Conservation (phyloP, 2,797 vertebrate genomes). For the Xerus rutilus region DNA sequence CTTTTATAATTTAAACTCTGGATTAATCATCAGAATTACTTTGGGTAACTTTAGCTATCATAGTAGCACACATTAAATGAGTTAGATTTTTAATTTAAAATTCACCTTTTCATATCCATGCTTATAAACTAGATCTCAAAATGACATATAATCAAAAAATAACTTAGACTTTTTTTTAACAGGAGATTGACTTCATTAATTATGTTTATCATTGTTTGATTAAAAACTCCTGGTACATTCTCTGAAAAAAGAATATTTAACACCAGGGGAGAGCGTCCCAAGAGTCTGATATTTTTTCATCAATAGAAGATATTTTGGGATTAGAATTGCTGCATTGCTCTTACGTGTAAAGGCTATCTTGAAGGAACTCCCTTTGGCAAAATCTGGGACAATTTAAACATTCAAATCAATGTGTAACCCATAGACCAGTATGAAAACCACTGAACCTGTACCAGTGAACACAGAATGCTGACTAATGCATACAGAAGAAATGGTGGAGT, state of each 20-base stretch:
- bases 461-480: not conserved
- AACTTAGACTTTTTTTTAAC: not conserved
- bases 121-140: slow-evolving; percentile 54
- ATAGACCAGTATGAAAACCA: not conserved
- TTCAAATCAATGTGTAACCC: not conserved
- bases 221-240: slow-evolving; percentile 27
- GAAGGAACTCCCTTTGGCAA: not conserved
- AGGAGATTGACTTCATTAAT: slow-evolving; percentile 39
- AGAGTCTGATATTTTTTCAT: not conserved
- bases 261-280: not conserved
- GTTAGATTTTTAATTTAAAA: slow-evolving; percentile 40
- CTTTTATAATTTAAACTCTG: slow-evolving; percentile 47
- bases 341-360: not conserved
- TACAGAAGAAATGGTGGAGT: not conserved
- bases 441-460: not conserved
- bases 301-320: not conserved
- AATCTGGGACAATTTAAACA: not conserved
- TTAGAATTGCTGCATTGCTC: not conserved
- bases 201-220: slow-evolving; percentile 16
- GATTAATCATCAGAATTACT: not conserved
- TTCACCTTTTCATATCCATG: slow-evolving; percentile 14
- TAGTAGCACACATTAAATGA: slow-evolving; percentile 11
- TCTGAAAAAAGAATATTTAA: slow-evolving; percentile 28
- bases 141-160: not conserved
- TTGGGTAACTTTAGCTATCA: slow-evolving; percentile 20